These are phyloP conservation scores for Alviniconcha marisindica DNA, from an alignment of 1,140 invertebrate genomes.

Conservation along the genomic window DNA sequence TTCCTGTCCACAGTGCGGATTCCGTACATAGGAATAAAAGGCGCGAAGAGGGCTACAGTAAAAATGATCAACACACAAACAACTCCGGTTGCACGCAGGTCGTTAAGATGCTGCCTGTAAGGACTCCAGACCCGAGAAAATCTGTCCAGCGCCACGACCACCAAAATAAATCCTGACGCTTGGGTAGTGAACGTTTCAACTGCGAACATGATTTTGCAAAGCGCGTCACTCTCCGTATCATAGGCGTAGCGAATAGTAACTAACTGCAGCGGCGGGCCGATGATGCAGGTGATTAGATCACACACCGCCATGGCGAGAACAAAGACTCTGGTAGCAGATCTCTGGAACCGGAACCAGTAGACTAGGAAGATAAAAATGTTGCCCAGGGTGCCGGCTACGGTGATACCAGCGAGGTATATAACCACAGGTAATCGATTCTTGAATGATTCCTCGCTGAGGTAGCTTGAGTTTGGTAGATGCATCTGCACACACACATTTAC, in stretches of 20 bases:
- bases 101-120: conserved; percentile 13
- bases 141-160: conserved; percentile 46
- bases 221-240: conserved; percentile 31
- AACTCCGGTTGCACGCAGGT: neutral
- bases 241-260: conserved; percentile 59
- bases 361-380: conserved; percentile 56
- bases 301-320: conserved; percentile 60
- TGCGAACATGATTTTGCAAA: conserved; percentile 48
- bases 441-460: neutral
- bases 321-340: conserved; percentile 58
- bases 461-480: neutral
- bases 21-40: conserved; percentile 37
- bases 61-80: neutral
- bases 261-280: conserved; percentile 67
- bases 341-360: conserved; percentile 51
- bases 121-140: conserved; percentile 43
- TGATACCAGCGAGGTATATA: neutral
- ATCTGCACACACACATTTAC: too few species aligned
- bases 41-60: neutral
- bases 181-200: conserved; percentile 32
- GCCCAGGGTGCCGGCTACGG: conserved; percentile 55
- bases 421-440: neutral
- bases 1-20: too few species aligned
- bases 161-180: conserved; percentile 35
- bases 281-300: conserved; percentile 59